Evolutionary conservation across 1,140 invertebrate species (phyloP).

Genomic region (Euglossa dilemma): DNA sequence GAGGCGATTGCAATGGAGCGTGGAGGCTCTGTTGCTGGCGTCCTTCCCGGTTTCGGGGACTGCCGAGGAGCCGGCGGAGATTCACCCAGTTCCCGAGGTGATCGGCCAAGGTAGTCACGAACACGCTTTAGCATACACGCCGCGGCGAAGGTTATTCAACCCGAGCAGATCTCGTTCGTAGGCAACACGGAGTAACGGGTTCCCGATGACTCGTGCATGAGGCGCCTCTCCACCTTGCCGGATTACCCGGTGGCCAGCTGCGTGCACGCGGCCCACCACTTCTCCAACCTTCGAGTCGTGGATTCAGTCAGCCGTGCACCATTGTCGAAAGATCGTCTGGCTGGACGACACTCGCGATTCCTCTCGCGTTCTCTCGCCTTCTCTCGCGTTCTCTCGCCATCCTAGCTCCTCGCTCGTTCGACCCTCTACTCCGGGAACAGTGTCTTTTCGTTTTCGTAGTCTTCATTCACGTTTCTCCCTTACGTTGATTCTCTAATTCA

Average conservation of each 20-base stretch:
- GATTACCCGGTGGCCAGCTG: conserved; percentile 51
- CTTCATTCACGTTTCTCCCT: not conserved
- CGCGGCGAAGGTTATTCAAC: conserved; percentile 80
- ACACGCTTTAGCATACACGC: conserved; percentile 74
- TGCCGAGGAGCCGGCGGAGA: not conserved
- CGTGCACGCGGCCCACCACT: conserved; percentile 46
- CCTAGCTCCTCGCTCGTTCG: not conserved
- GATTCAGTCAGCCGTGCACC: conserved; percentile 82
- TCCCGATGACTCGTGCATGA: conserved; percentile 59
- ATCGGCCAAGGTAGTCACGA: conserved; percentile 47
- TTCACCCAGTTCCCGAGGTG: conserved; percentile 68
- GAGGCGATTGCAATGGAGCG: not conserved
- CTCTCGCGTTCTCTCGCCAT: not conserved
- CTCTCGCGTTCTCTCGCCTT: not conserved
- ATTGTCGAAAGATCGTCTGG: conserved; percentile 77
- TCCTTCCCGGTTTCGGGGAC: not conserved
- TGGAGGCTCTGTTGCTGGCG: too few species aligned
- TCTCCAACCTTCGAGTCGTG: conserved; percentile 50
- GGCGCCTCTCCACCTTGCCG: conserved; percentile 59
- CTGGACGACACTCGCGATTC: conserved; percentile 47
- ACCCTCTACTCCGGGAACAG: not conserved
- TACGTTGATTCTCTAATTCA: not conserved
- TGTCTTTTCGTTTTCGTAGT: not conserved
- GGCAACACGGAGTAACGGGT: conserved; percentile 67
- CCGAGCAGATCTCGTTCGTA: conserved; percentile 68